Base-by-base conservation (phyloP, 2,113 vertebrate species). In the Ochotona curzoniae region DNA sequence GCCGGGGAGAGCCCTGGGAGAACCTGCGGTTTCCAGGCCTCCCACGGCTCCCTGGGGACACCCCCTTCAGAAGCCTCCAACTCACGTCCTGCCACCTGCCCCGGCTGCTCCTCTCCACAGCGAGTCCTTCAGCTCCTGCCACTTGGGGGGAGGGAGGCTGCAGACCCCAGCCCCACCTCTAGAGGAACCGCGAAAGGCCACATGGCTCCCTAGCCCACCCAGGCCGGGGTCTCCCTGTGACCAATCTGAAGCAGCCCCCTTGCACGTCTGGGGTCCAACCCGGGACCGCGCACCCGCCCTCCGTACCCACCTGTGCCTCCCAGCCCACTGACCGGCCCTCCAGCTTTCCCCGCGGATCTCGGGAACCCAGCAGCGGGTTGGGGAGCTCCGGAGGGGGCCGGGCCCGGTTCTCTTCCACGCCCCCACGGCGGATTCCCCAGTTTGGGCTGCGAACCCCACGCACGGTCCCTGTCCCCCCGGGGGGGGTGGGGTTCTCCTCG, bases 241-340 rank as follows among this genome's bases (percentile, higher is more conserved):
- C 51, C 60, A 20, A 11, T 70, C 44, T 51, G 73, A 73, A 70
- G 35, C 11, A n/a, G 10, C 44, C n/a, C 44, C 63, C 35, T 15
- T 54, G n/a, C 3, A 4, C 26, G 71, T 38, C 76, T 28, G 57
- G 70, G 60, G 47, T 81, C 54, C 67, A 49, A 35, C 63, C 73
- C 71, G 70, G 67, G 26, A 25, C 54, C 14, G 17, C 54, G 54
- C 18, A 18, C 54, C 54, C 54, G 14, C 54, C 18, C 54, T 57
- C 54, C 54, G 54, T 81, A 73, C 93, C 78, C 76, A 95, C 96
- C 96, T 90, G 95, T 92, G 90, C 76, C 70, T 88, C 75, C 28
- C 69, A 26, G 70, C 18, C 38, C 95, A 35, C 69, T 9, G 74
- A 60, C 73, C 86, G 30, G 84, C 80, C 38, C 75, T 11, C 60